These are phyloP conservation scores for Amblyopsis rosae DNA, from an alignment of 2,113 vertebrate genomes.

Conservation along the genomic window DNA sequence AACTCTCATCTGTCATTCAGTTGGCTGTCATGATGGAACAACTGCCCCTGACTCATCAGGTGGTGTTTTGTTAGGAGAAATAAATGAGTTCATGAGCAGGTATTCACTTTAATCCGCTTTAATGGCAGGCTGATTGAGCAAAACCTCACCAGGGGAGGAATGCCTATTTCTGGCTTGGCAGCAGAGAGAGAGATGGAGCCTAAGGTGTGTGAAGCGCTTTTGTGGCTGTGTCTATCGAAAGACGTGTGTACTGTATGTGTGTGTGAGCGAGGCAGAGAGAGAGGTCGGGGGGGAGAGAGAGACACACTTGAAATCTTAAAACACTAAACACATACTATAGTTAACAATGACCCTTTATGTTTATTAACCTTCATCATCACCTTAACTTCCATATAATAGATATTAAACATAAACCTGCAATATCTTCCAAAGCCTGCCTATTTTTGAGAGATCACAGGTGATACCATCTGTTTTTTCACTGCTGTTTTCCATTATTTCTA, in stretches of 20 bases:
- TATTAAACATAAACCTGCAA: too few relatives aligned
- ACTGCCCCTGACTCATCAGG: constrained; percentile 21
- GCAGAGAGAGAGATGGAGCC: background rate
- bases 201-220: background rate
- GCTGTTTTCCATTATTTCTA: too few relatives aligned
- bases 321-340: too few relatives aligned
- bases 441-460: too few relatives aligned
- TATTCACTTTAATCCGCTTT: constrained; percentile 41
- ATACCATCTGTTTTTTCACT: too few relatives aligned
- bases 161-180: constrained; percentile 6
- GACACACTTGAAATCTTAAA: too few relatives aligned
- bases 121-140: constrained; percentile 34
- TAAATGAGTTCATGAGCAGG: constrained; percentile 33
- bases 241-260: background rate
- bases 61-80: constrained; percentile 32
- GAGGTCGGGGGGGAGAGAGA: too few relatives aligned
- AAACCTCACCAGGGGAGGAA: constrained; percentile 18
- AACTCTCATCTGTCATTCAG: constrained; percentile 24
- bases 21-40: constrained; percentile 9
- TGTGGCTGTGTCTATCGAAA: background rate
- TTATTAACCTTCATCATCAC: too few relatives aligned
- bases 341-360: too few relatives aligned
- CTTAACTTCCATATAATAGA: too few relatives aligned
- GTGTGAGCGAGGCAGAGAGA: background rate
- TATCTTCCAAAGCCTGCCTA: too few relatives aligned